These are phyloP conservation scores for Triops longicaudatus DNA, from an alignment of 1,140 invertebrate species.

Conservation along the genomic window DNA sequence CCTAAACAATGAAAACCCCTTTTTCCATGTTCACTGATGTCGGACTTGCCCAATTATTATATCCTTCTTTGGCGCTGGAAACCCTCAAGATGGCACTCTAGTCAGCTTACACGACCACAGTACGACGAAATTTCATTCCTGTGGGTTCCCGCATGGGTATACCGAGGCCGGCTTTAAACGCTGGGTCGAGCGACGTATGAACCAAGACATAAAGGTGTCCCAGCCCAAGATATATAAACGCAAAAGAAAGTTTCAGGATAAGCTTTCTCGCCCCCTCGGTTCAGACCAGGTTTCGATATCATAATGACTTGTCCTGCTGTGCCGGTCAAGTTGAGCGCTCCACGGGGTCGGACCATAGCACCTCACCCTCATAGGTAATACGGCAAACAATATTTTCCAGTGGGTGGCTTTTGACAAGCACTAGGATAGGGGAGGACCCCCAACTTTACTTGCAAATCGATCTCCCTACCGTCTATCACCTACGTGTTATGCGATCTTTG, in stretches of 20 bases:
- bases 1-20: conserved; percentile 8
- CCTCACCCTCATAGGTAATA: not conserved
- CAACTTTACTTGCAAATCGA: conserved; percentile 15
- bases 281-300: not conserved
- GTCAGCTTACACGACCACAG: too few relatives aligned
- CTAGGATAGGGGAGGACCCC: not conserved
- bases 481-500: not conserved
- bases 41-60: too few relatives aligned
- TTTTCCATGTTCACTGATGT: not conserved
- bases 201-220: not conserved
- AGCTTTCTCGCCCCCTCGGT: not conserved
- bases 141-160: too few relatives aligned
- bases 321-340: conserved; percentile 5
- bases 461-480: conserved; percentile 1
- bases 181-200: not conserved
- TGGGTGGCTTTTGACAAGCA: not conserved
- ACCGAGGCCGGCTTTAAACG: too few relatives aligned
- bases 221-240: not conserved
- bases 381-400: not conserved
- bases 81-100: too few relatives aligned
- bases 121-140: too few relatives aligned
- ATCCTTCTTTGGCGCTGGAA: too few relatives aligned
- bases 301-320: conserved; percentile 11
- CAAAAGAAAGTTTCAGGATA: not conserved
- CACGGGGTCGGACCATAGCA: conserved; percentile 7